Conservation (phyloP, 2,888 invertebrate genomes). For the Dasypogon diadema region DNA sequence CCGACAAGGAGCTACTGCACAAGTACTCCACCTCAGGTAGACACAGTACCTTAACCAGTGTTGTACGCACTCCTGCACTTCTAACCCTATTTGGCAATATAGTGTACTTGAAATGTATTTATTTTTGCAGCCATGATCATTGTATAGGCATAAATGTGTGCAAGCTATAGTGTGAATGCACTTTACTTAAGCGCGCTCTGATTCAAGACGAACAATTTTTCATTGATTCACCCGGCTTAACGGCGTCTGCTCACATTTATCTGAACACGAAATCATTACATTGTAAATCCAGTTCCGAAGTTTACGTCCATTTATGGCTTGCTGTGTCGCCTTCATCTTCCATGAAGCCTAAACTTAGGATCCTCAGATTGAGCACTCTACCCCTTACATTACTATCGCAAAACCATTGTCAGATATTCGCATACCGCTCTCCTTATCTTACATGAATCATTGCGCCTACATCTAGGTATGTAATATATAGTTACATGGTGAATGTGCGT, state of each 20-base stretch:
- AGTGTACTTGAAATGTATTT: neutral
- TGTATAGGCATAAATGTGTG: neutral
- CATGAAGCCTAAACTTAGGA: neutral
- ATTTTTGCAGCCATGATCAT: neutral
- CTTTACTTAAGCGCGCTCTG: neutral
- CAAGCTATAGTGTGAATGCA: conserved; percentile 3
- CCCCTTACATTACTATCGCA: neutral
- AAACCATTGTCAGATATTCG: neutral
- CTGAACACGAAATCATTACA: conserved; percentile 6
- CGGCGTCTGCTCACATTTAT: conserved; percentile 7
- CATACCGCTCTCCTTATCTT: neutral
- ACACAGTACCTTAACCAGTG: too few species aligned
- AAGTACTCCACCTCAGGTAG: too few species aligned
- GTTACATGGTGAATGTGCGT: neutral
- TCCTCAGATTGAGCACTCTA: neutral
- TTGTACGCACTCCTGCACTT: neutral
- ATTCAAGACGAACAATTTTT: neutral
- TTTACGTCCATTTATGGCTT: neutral
- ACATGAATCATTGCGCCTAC: neutral
- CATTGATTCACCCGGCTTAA: neutral
- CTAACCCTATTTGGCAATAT: neutral
- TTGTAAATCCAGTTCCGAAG: conserved; percentile 13
- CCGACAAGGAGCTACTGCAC: too few species aligned
- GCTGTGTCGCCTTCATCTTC: neutral
- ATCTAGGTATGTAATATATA: neutral